Base-by-base conservation (phyloP, 2,888 invertebrate species). In the Omphaloscelis lunosa region DNA sequence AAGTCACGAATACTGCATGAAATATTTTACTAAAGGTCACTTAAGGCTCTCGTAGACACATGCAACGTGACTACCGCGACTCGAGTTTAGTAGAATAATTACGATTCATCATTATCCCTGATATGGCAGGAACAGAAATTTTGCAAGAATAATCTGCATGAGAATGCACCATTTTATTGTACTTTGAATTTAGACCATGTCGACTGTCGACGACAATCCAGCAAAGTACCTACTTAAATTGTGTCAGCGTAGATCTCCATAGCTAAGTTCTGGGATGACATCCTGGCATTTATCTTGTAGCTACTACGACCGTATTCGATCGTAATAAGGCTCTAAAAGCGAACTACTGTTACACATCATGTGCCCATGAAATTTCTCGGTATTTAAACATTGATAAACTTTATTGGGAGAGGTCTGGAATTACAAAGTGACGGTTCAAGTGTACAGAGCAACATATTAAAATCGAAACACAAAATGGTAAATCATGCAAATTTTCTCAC, bases 1-100 rank as follows among this genome's bases (percentile, higher is more conserved):
- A 56, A 75, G 79, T 85, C 87, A 88, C 89, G 85, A 87, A 76
- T 48, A 76, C 23, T 79, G 39, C 63, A 76, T 78, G 48, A 77
- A 78, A 80, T 77, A 41, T 66, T 75, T 68, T 68, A 67, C 11
- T 34, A 34, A 73, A 83, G 76, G 79, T 56, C 79, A 70, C 34
- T 15, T 51, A n/a, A 56, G 39, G 27, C 12, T 56, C 6, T 6
- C n/a, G n/a, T 6, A 56, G n/a, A n/a, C 56, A 56, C 3, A 11
- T 12, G 56, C n/a, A 5, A 56, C 56, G 56, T 56, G 56, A n/a
- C 56, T n/a, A n/a, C 11, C 9, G n/a, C 1, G 11, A n/a, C 12
- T 56, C 56, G 12, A 15, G 6, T 6, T n/a, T 56, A 27, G 12
- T 56, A 56, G 11, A 56, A 56, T n/a, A 56, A n/a, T 56, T 41